Base-by-base conservation (phyloP, 2,113 vertebrate species). In the Otocyon megalotis region DNA sequence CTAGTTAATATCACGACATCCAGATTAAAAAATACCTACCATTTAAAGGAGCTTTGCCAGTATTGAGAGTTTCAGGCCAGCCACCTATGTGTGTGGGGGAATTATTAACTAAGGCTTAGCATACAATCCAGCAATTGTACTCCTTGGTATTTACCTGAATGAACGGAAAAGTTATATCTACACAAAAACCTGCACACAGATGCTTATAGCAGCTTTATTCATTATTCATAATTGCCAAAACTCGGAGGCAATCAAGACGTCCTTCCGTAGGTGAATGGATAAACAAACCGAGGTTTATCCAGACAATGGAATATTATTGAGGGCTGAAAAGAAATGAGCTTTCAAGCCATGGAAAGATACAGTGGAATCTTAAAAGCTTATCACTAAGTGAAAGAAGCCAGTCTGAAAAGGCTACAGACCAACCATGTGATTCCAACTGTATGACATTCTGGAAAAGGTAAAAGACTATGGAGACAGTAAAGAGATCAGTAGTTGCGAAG, bases 161-260 rank as follows among this genome's bases (percentile, higher is more conserved):
- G 37, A 53, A 4, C 60, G 13, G 71, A 62, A 71, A 35, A 94
- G 63, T 81, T 60, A 69, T 1, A 3, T 60, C 30, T 2, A 19
- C 16, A 5, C 16, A 69, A 20, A 81, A 81, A 8, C 63, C 63
- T 35, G 63, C 30, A 12, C 24, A 5, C 0, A 7, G 5, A 2
- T 60, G 22, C 50, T 50, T 50, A 8, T 4, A 17, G 53, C 53
- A 30, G 37, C 17, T 35, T 71, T 94, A 50, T 62, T 35, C 35
- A 8, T 88, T 22, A 50, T 71, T 30, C 28, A 8, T 88, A 30
- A 35, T 60, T 8, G 53, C 63, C 30, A 8, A 60, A 80, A 35
- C 11, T 2, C 15, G 30, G 74, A 80, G 35, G 62, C 22, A 16
- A 0, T 22, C 22, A 12, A 12, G 63, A 58, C 12, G 62, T n/a